Evolutionary conservation across 1,140 invertebrate species (phyloP), one percentile per base, ranked within the genome.

Genomic region (Eriocheir sinensis): DNA sequence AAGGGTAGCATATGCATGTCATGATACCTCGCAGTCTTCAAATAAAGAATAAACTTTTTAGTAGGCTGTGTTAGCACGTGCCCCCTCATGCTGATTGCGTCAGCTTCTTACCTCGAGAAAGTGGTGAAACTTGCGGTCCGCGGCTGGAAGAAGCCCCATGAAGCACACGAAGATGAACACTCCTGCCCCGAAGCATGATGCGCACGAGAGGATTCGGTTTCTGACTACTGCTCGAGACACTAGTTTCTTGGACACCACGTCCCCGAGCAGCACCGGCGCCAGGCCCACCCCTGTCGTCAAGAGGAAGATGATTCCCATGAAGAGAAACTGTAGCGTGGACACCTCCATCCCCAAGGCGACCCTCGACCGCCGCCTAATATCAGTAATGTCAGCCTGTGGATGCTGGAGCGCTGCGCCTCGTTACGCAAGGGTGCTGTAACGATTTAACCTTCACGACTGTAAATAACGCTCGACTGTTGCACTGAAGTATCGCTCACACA

Each of bases 111-210:
- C 95, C 94, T 96, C 83, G 6, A 96, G 88, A 44, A 96, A 95
- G 30, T 80, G 86, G 72, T 96, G 95, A 38, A 96, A 96, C 79
- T 96, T 96, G 9, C 91, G n/a, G 80, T 96, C 95, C 3, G 95
- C 95, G 3, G 89, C 95, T 17, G 95, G 95, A 6, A 96, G 93
- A 30, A 96, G 95, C 0, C 95, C 95, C 93, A 96, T 95, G 94
- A 96, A 96, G 72, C 95, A 96, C 4, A 96, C 95, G 89, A 95
- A 95, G 88, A 96, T 85, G 92, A 96, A 96, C 15, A 96, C 95
- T 3, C 95, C 95, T 0, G 95, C 95, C 15, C 95, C 95, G 72
- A 95, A 96, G 85, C 95, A 96, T 12, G 95, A 95, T 0, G 95
- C 95, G 3, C 85, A 88, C 15, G 95, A 96, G 15, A 96, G 72